These are phyloP conservation scores for Setophaga kirtlandii DNA, from an alignment of 2,113 vertebrate genomes.

Conservation along the genomic window DNA sequence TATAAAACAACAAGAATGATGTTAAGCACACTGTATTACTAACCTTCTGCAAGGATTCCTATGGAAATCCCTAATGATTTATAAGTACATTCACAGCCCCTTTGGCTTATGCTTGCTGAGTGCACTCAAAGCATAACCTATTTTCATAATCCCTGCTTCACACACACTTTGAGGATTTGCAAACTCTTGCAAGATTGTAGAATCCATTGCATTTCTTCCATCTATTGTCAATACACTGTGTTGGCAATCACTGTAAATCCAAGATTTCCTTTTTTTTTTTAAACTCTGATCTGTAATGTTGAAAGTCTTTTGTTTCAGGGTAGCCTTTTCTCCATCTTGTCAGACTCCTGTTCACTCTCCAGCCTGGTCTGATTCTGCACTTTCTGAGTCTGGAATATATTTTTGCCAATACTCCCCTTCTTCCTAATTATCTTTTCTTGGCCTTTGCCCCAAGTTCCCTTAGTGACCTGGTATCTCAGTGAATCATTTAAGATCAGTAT, in stretches of 20 bases:
- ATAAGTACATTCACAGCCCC: not conserved
- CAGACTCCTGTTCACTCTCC: not conserved
- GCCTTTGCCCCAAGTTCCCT: not conserved
- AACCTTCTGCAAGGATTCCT: constrained; percentile 20
- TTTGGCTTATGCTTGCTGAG: constrained; percentile 11
- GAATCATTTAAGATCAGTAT: not conserved
- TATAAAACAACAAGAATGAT: constrained; percentile 31
- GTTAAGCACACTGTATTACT: constrained; percentile 1
- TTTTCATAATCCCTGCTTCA: constrained; percentile 39
- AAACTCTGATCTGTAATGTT: not conserved
- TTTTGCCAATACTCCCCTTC: not conserved
- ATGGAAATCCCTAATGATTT: constrained; percentile 26
- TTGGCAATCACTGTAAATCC: not conserved
- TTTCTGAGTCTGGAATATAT: not conserved
- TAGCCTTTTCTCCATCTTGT: not conserved
- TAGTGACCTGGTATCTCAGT: not conserved
- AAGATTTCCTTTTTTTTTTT: not conserved
- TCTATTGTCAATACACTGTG: not conserved
- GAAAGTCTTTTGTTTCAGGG: not conserved
- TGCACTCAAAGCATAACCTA: constrained; percentile 1
- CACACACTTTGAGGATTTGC: constrained; percentile 16
- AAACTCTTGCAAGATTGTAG: not conserved
- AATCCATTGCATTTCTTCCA: not conserved
- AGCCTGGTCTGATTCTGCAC: not conserved
- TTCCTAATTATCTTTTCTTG: not conserved